phyloP scores from a whole-genome alignment of 30 jellyfish, hydroid and myxozoan species.

The Aurelia coerulea region DNA sequence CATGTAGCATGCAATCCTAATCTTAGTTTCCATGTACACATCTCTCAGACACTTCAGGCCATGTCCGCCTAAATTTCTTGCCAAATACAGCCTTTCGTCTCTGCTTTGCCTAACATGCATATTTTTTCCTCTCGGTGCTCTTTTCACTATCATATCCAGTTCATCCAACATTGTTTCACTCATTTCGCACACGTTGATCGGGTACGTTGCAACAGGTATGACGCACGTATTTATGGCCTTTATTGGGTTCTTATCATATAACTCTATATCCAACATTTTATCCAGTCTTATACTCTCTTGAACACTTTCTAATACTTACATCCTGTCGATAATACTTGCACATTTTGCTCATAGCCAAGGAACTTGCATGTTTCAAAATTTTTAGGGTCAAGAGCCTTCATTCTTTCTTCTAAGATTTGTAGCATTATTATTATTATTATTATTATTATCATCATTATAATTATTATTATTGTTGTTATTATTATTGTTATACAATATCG shows the following conservation, averaged over 20 bases:
- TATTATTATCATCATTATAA: no score
- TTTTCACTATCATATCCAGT: background rate
- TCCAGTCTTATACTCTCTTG: background rate
- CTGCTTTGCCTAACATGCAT: conserved; percentile 14
- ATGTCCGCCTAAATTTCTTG: conserved; percentile 3
- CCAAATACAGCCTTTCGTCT: background rate
- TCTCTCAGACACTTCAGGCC: conserved; percentile 10
- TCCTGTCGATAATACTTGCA: background rate
- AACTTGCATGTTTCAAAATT: background rate
- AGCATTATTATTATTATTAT: no score
- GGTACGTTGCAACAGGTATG: background rate
- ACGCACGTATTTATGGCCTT: background rate
- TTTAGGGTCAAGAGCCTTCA: background rate
- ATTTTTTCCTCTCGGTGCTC: background rate
- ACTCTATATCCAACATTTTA: background rate
- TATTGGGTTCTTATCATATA: background rate
- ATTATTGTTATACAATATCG: no score
- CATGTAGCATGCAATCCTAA: conserved; percentile 10
- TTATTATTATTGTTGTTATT: no score
- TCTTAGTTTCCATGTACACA: background rate
- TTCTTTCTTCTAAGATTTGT: background rate
- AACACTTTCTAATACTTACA: background rate
- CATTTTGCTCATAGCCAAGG: background rate
- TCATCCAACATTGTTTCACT: background rate
- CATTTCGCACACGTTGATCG: background rate